Evolutionary conservation across 2,797 vertebrate genomes (phyloP).

Genomic region (Xiphophorus birchmanni): DNA sequence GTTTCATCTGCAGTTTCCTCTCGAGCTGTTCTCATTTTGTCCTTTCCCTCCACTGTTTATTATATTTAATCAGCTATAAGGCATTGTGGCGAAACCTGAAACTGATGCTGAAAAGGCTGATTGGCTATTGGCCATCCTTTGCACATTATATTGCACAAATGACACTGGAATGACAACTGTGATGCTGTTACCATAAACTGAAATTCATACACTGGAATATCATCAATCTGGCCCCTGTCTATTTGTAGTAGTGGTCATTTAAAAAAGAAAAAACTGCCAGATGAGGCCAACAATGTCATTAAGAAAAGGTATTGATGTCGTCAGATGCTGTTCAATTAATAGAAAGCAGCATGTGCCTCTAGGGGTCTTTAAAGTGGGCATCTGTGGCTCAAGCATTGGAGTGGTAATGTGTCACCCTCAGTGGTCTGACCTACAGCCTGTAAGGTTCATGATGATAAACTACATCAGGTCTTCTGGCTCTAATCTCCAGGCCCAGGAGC

Average conservation of each 20-base stretch:
- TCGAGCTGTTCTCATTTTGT: not conserved
- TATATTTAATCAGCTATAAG: not conserved
- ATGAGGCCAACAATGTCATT: constrained; percentile 2
- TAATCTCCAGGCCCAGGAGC: too few relatives aligned
- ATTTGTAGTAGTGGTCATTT: not conserved
- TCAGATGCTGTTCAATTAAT: not conserved
- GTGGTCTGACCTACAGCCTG: not conserved
- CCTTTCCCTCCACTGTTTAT: not conserved
- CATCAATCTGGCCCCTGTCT: not conserved
- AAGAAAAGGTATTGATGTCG: not conserved
- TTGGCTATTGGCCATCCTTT: not conserved
- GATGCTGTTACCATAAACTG: not conserved
- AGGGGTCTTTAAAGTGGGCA: not conserved
- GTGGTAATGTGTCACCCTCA: not conserved
- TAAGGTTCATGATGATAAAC: not conserved
- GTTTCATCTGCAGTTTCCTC: too few relatives aligned
- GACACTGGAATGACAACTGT: not conserved
- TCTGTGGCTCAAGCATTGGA: not conserved
- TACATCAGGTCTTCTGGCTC: not conserved
- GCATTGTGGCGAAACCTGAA: not conserved
- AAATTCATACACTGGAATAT: not conserved
- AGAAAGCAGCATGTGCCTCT: not conserved
- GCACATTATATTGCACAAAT: not conserved
- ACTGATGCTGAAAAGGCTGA: not conserved
- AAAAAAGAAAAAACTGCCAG: not conserved